Conservation (phyloP, 2,888 invertebrate genomes). For the Pammene aurita region DNA sequence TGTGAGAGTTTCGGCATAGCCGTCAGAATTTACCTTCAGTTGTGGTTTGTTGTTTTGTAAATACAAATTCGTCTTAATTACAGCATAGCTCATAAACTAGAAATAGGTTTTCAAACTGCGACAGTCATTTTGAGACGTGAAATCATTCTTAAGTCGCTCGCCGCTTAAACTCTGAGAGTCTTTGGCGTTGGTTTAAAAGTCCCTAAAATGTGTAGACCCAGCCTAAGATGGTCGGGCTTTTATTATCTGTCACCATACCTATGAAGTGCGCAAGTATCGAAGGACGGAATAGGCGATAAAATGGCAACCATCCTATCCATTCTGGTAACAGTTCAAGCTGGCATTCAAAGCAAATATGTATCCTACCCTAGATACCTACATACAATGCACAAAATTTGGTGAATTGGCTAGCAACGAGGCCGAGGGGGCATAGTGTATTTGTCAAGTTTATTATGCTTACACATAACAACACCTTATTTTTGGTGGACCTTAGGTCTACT, state of each 20-base stretch:
- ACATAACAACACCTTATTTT: too few relatives aligned
- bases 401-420: constrained; percentile 58
- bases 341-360: constrained; percentile 53
- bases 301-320: too few relatives aligned
- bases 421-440: constrained; percentile 57
- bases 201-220: constrained; percentile 47
- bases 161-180: constrained; percentile 10
- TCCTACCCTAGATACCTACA: constrained; percentile 51
- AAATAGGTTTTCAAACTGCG: constrained; percentile 27
- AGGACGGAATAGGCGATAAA: too few relatives aligned
- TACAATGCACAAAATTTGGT: constrained; percentile 62
- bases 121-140: constrained; percentile 21
- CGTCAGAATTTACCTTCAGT: constrained; percentile 1
- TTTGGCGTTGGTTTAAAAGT: constrained; percentile 45
- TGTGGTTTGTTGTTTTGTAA: constrained; percentile 20
- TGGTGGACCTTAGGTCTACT: too few relatives aligned
- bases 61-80: constrained; percentile 35
- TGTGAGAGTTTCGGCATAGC: neutral
- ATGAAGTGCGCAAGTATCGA: too few relatives aligned
- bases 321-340: constrained; percentile 48
- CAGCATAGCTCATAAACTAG: constrained; percentile 23
- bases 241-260: too few relatives aligned
- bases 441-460: constrained; percentile 54
- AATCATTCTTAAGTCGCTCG: constrained; percentile 18
- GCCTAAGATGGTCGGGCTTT: too few relatives aligned